These are phyloP conservation scores for Temnothorax unifasciatus DNA, from an alignment of 2,888 invertebrate species.

Conservation along the genomic window DNA sequence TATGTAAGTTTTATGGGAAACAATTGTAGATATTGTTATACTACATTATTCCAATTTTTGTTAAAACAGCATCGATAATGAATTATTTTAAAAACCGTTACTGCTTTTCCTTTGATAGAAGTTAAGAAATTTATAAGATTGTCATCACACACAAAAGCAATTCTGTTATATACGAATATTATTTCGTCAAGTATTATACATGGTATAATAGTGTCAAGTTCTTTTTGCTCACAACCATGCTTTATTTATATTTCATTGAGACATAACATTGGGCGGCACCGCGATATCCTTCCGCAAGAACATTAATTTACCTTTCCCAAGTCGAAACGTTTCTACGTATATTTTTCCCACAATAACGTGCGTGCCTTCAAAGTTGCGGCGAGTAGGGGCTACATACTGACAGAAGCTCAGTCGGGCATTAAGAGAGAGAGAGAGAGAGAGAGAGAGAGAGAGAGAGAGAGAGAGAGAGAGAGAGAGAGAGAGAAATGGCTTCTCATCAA, in stretches of 20 bases:
- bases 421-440: background rate
- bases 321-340: background rate
- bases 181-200: no score
- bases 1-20: background rate
- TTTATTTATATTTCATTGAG: slow-evolving; percentile 15
- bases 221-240: background rate
- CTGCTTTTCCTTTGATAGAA: no score
- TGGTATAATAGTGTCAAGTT: background rate
- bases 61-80: background rate
- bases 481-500: background rate
- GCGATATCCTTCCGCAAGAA: background rate
- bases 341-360: background rate
- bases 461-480: no score
- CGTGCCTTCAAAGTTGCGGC: background rate
- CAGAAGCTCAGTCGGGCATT: background rate
- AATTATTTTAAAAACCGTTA: background rate
- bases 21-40: background rate
- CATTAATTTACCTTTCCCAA: background rate
- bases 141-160: no score
- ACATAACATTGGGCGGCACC: background rate
- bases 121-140: no score
- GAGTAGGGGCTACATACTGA: background rate
- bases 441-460: background rate
- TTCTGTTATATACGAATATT: no score
- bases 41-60: background rate